These are phyloP conservation scores for Nothura maculosa DNA, from an alignment of 2,797 vertebrate species.

Conservation along the genomic window DNA sequence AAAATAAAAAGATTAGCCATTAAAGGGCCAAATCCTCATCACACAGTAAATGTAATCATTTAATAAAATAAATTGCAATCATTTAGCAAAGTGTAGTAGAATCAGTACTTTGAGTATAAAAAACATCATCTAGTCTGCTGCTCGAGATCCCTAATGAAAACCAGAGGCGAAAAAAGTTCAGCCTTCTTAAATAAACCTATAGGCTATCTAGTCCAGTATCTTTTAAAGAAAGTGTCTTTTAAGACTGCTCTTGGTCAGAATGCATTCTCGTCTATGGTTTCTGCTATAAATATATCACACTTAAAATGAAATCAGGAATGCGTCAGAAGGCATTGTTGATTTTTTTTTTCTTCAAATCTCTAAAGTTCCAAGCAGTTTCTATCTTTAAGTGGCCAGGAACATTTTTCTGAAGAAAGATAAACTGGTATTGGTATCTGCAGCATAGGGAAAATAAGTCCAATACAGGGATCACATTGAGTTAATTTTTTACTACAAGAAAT, in stretches of 20 bases:
- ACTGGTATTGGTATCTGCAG: neutral
- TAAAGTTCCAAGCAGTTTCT: neutral
- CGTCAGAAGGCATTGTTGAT: neutral
- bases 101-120: neutral
- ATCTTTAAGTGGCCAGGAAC: neutral
- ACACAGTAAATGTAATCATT: neutral
- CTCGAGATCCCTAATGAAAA: neutral
- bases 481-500: slow-evolving; percentile 59
- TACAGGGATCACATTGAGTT: slow-evolving; percentile 20
- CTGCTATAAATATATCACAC: neutral
- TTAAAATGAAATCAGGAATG: neutral
- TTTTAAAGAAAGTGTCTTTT: neutral
- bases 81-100: neutral
- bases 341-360: neutral
- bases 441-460: neutral
- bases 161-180: neutral
- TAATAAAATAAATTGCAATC: neutral
- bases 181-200: neutral
- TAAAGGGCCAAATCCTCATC: neutral
- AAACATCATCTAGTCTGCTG: neutral
- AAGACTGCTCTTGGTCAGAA: neutral
- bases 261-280: neutral
- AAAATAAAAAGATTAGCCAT: slow-evolving; percentile 14
- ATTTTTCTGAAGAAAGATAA: slow-evolving; percentile 26
- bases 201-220: neutral